phyloP scores from a whole-genome alignment of 2,113 vertebrate genomes.

The Etia nguti region DNA sequence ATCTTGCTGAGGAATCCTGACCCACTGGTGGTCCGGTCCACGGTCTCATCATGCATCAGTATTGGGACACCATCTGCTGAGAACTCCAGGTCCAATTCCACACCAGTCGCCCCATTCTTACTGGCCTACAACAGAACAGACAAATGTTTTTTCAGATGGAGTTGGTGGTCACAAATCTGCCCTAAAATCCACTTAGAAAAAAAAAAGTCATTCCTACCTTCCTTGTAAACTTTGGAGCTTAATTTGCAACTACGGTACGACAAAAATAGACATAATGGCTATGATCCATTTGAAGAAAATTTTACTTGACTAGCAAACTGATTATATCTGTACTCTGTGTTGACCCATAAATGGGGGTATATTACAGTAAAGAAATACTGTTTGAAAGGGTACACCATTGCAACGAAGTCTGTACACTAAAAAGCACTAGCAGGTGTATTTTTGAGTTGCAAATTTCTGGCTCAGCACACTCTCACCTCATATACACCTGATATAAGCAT shows the following conservation, averaged over 20 bases:
- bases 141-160: background rate
- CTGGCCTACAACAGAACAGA: slow-evolving; percentile 78
- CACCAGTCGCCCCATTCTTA: slow-evolving; percentile 85
- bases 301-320: background rate
- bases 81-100: slow-evolving; percentile 94
- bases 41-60: slow-evolving; percentile 91
- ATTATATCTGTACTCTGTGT: background rate
- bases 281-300: background rate
- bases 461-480: background rate
- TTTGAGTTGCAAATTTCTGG: background rate
- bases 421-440: background rate
- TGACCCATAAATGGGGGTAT: background rate
- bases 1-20: slow-evolving; percentile 79
- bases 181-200: background rate
- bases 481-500: background rate
- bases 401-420: background rate
- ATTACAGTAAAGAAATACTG: background rate
- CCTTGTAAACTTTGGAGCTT: background rate
- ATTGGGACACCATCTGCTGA: slow-evolving; percentile 88
- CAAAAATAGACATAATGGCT: background rate
- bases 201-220: accelerated
- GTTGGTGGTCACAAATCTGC: background rate
- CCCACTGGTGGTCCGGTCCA: slow-evolving; percentile 91
- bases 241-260: background rate
- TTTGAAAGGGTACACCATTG: background rate